These are phyloP conservation scores for Danio albolineatus DNA, from an alignment of 2,797 vertebrate genomes.

Conservation along the genomic window DNA sequence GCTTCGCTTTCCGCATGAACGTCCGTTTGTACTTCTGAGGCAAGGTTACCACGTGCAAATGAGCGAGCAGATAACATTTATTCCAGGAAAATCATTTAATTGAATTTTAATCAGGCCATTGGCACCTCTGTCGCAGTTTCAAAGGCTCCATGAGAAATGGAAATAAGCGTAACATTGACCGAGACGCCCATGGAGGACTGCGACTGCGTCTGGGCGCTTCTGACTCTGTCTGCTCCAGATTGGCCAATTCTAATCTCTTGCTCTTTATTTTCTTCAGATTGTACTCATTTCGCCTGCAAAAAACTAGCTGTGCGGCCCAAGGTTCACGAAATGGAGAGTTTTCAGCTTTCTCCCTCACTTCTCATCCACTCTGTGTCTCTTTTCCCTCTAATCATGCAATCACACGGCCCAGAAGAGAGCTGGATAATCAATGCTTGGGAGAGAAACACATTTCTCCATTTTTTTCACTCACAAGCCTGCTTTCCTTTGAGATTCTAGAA, in stretches of 20 bases:
- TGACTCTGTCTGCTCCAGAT: not conserved
- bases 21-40: conserved; percentile 60
- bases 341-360: conserved; percentile 24
- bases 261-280: conserved; percentile 35
- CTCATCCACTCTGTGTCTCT: conserved; percentile 19
- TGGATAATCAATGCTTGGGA: conserved; percentile 23
- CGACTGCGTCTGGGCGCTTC: not conserved
- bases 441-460: not conserved
- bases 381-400: conserved; percentile 44
- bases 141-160: conserved; percentile 62
- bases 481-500: conserved; percentile 1
- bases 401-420: conserved; percentile 26
- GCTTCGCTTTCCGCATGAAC: not conserved
- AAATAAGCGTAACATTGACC: conserved; percentile 51
- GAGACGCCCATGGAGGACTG: conserved; percentile 31
- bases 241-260: conserved; percentile 26
- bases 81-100: conserved; percentile 70
- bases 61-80: conserved; percentile 76
- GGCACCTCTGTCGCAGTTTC: conserved; percentile 68
- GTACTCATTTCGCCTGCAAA: conserved; percentile 5
- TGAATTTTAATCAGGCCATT: conserved; percentile 74
- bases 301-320: conserved; percentile 12
- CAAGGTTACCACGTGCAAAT: conserved; percentile 80
- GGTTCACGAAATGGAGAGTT: conserved; percentile 38
- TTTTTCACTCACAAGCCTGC: not conserved